Evolutionary conservation across 2,113 vertebrate species (phyloP).

Genomic region (Nannobrachium achirus): DNA sequence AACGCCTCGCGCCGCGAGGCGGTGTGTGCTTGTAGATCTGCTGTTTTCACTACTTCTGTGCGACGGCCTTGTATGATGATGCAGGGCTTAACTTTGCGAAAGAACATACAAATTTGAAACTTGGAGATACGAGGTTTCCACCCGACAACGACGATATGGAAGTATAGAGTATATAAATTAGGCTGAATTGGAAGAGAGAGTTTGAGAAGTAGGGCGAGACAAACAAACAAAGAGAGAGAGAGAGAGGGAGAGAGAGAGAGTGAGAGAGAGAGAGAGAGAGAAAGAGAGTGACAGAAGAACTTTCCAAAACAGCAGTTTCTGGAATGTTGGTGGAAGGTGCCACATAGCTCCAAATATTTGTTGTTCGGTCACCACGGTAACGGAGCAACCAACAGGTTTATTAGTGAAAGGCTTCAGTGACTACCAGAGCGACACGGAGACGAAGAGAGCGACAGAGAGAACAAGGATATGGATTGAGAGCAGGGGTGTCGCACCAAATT

Average conservation of each 20-base stretch:
- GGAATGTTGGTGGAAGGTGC: slow-evolving; percentile 90
- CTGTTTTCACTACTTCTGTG: too few species aligned
- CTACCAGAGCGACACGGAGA: slow-evolving; percentile 23
- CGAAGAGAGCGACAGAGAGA: slow-evolving; percentile 1
- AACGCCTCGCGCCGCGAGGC: too few species aligned
- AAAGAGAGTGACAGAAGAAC: slow-evolving; percentile 79
- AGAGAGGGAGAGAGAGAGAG: slow-evolving; percentile 61
- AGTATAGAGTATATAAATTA: not conserved
- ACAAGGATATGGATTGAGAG: too few species aligned
- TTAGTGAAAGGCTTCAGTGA: slow-evolving; percentile 76
- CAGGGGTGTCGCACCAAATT: too few species aligned
- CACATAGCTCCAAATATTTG: slow-evolving; percentile 93
- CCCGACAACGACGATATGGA: slow-evolving; percentile 53
- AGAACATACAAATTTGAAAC: too few species aligned
- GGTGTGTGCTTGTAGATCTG: too few species aligned
- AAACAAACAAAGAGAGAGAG: not conserved
- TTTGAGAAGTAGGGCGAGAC: slow-evolving; percentile 36
- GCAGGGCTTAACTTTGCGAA: too few species aligned
- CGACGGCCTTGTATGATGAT: too few species aligned
- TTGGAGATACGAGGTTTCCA: too few species aligned
- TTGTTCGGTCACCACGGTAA: slow-evolving; percentile 87
- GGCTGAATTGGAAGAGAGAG: not conserved
- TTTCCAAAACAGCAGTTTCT: slow-evolving; percentile 88
- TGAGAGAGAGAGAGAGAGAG: slow-evolving; percentile 61
- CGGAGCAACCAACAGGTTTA: slow-evolving; percentile 77